Evolutionary conservation across 2,797 vertebrate genomes (phyloP), one percentile per base, ranked within the genome.

Genomic region (Pangasius macronema): DNA sequence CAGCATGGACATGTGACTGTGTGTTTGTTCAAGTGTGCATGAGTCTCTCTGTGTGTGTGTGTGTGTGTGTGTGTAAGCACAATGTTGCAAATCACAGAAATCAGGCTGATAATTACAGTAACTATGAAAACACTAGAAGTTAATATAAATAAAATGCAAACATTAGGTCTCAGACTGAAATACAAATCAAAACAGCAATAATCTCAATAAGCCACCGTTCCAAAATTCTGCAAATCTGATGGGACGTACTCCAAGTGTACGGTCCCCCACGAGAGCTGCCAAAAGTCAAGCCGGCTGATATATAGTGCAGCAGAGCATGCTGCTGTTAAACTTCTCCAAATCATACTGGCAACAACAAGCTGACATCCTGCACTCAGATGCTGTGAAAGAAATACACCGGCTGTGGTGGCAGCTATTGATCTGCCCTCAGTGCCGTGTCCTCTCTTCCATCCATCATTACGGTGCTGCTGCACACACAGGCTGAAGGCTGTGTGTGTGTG

Each of bases 241-340:
- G 46, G 46, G 59, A 73, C 49, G 1, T 46, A 53, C 81, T 42
- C n/a, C 24, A n/a, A 39, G 55, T 11, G 46, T 53, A 42, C 10
- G 65, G 20, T 70, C 63, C 77, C 77, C 55, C 49, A 68, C 2
- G 55, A 51, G 68, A 51, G 70, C 79, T 85, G 87, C 70, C 70
- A 85, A 68, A 86, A 85, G 73, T 82, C 89, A 81, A 79, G 73
- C 86, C 86, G 86, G 88, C 88, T 85, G 90, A 87, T 86, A 89
- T 90, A 87, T 76, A 61, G 76, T 77, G 87, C 24, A 85, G 68
- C 87, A 84, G 75, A 86, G 79, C 73, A 30, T 70, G 84, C 73
- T 89, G 85, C 85, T 89, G 91, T 89, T 92, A 92, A 91, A 92
- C 90, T 88, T 89, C 89, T 88, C 72, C 86, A 86, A 91, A 90